These are phyloP conservation scores for Hedya salicella DNA, from an alignment of 2,888 invertebrate genomes.

Conservation along the genomic window DNA sequence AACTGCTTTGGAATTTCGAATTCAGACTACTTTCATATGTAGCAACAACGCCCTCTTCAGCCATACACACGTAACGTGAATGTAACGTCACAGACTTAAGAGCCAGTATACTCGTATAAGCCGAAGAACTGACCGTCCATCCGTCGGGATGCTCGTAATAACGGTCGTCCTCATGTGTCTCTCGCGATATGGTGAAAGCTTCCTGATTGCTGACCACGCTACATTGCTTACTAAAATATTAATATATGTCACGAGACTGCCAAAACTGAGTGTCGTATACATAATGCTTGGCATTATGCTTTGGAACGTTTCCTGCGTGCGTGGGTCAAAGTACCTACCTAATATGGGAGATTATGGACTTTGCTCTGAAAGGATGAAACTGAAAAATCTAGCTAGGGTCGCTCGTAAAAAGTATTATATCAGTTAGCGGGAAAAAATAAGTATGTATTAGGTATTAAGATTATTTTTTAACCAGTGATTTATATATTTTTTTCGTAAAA, in stretches of 20 bases:
- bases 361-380: not conserved
- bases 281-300: not conserved
- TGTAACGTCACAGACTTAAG: constrained; percentile 12
- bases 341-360: not conserved
- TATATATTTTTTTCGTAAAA: too few relatives aligned
- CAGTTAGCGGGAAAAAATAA: too few relatives aligned
- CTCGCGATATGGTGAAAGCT: constrained; percentile 38
- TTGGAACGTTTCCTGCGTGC: not conserved
- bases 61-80: constrained; percentile 21
- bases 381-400: not conserved
- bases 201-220: constrained; percentile 40
- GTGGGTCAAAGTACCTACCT: not conserved
- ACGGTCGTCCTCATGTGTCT: constrained; percentile 33
- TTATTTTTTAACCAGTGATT: too few relatives aligned
- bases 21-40: not conserved
- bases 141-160: constrained; percentile 19
- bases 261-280: constrained; percentile 7
- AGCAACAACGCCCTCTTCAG: not conserved
- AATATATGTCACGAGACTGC: constrained; percentile 23
- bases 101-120: constrained; percentile 6
- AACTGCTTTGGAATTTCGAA: not conserved
- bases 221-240: constrained; percentile 37
- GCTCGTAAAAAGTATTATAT: too few relatives aligned
- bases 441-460: too few relatives aligned
- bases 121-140: constrained; percentile 4